Conservation (phyloP, 2,888 invertebrate species). For the Phaonia tiefii region DNA sequence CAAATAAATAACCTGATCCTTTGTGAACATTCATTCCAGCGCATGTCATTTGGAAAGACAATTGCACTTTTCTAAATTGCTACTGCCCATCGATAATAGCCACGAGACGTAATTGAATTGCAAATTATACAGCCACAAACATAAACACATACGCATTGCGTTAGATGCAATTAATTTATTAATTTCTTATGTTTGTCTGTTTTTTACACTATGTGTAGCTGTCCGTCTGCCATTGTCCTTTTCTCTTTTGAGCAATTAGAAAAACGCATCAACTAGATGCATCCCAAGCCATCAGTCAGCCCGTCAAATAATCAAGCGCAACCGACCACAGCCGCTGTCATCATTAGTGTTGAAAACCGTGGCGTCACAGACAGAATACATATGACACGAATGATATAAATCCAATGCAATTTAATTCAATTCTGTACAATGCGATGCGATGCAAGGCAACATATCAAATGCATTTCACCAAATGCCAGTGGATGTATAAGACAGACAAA, state of each 20-base stretch:
- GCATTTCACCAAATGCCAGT: constrained; percentile 40
- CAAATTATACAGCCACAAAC: constrained; percentile 26
- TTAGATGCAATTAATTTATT: constrained; percentile 64
- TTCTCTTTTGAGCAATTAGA: constrained; percentile 55
- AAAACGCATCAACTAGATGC: constrained; percentile 38
- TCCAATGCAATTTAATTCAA: background rate
- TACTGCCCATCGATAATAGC: constrained; percentile 18
- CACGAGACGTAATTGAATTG: constrained; percentile 62
- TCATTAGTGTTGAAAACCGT: constrained; percentile 68
- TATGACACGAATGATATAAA: background rate
- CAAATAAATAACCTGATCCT: too few species aligned
- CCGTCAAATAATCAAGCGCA: constrained; percentile 45
- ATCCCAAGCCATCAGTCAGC: constrained; percentile 31
- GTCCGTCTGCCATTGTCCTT: constrained; percentile 6
- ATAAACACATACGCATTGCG: constrained; percentile 41
- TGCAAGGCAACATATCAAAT: constrained; percentile 46
- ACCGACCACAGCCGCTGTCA: constrained; percentile 45
- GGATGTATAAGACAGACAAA: constrained; percentile 35
- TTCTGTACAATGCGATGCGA: background rate
- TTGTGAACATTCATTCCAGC: too few species aligned
- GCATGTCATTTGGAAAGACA: too few species aligned
- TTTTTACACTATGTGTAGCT: background rate
- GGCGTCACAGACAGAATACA: constrained; percentile 61
- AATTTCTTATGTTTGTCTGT: constrained; percentile 44
- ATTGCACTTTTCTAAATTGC: too few species aligned